Evolutionary conservation across 1,140 invertebrate species (phyloP).

Genomic region (Platyscapa corneri): DNA sequence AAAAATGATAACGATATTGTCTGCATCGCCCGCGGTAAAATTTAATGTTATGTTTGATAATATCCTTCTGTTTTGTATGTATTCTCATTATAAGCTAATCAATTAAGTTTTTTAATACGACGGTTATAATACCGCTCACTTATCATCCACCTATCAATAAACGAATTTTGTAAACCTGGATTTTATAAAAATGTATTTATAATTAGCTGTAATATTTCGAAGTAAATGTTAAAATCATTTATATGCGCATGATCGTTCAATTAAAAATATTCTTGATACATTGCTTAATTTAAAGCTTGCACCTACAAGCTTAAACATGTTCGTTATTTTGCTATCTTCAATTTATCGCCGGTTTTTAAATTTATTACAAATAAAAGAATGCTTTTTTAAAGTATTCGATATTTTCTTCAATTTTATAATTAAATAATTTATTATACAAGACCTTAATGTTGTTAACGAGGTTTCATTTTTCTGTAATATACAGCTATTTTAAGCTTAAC

Average conservation of each 20-base stretch:
- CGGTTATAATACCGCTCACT: neutral
- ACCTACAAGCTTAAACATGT: no score
- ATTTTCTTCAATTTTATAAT: neutral
- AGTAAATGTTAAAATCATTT: neutral
- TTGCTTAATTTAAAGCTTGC: no score
- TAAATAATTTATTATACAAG: neutral
- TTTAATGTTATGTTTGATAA: neutral
- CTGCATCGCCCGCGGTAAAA: neutral
- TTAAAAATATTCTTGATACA: no score
- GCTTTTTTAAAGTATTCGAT: neutral
- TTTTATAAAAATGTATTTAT: neutral
- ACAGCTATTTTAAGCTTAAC: neutral
- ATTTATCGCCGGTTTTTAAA: neutral
- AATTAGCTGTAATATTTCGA: neutral
- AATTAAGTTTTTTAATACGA: neutral
- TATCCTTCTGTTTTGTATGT: neutral
- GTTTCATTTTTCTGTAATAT: neutral
- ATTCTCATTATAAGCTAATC: neutral
- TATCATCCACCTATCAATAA: neutral
- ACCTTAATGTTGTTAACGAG: no score
- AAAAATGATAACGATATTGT: neutral
- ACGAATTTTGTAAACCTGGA: neutral
- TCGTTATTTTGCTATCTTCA: neutral
- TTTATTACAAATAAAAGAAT: neutral
- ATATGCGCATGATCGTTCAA: no score